Conservation (phyloP, 2,113 vertebrate genomes). For the Rhinopomastus cyanomelas region DNA sequence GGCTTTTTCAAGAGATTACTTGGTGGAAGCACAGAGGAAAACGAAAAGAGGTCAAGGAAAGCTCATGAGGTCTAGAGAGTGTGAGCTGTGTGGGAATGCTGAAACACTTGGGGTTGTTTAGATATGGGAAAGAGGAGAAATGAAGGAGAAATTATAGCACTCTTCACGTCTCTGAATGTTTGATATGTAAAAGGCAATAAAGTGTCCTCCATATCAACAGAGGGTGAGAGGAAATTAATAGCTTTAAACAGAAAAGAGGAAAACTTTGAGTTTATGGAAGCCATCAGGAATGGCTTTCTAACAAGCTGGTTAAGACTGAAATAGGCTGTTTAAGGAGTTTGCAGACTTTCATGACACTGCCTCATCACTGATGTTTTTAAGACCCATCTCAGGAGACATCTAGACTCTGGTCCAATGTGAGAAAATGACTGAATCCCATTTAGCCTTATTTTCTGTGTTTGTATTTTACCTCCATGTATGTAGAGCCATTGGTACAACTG, state of each 20-base stretch:
- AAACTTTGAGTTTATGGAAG: neutral
- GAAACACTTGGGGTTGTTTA: neutral
- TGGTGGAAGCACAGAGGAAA: neutral
- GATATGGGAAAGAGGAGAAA: neutral
- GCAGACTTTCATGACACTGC: neutral
- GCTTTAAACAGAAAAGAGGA: neutral
- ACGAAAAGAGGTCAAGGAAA: neutral
- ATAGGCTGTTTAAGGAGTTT: neutral
- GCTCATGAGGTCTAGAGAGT: neutral
- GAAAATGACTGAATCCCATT: neutral
- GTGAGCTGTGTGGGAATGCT: neutral
- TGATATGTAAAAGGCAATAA: neutral
- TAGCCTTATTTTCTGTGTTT: neutral
- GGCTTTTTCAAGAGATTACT: neutral
- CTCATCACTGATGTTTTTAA: neutral
- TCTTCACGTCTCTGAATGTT: neutral
- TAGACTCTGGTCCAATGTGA: neutral
- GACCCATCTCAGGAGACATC: neutral
- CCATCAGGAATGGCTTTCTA: neutral
- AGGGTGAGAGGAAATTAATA: neutral
- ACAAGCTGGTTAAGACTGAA: neutral
- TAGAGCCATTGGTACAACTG: neutral
- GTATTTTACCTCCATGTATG: neutral
- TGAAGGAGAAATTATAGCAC: neutral
- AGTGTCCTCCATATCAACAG: neutral